phyloP scores from a whole-genome alignment of 1,140 invertebrate genomes.

The Halictus rubicundus region DNA sequence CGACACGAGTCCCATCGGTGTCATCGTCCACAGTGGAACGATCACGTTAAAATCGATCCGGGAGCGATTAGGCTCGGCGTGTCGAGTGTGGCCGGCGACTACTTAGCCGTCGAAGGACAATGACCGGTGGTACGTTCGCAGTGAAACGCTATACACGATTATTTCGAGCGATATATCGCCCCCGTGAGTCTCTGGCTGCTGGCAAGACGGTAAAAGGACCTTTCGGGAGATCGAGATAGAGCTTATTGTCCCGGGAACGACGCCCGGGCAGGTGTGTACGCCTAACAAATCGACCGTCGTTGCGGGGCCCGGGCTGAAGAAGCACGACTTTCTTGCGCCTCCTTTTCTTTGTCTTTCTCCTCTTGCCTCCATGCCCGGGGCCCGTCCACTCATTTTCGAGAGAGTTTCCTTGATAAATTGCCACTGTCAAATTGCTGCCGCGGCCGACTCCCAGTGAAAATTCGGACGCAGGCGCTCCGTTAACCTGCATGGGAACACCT shows the following conservation, averaged over 20 bases:
- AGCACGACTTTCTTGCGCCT: conserved; percentile 31
- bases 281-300: conserved; percentile 65
- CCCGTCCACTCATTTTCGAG: conserved; percentile 7
- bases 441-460: neutral
- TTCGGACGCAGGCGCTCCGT: neutral
- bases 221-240: conserved; percentile 67
- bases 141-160: conserved; percentile 66
- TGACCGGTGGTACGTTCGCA: conserved; percentile 56
- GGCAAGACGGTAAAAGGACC: conserved; percentile 66
- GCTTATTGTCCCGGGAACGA: conserved; percentile 66
- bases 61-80: conserved; percentile 30
- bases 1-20: too few relatives aligned
- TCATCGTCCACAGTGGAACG: too few relatives aligned
- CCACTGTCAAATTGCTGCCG: neutral
- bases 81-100: conserved; percentile 47
- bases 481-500: neutral
- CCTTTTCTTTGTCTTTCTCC: neutral
- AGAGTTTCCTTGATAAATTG: conserved; percentile 17
- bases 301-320: neutral
- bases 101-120: conserved; percentile 56
- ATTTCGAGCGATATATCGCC: conserved; percentile 67
- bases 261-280: conserved; percentile 66
- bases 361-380: neutral
- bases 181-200: conserved; percentile 60
- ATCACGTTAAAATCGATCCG: neutral